Percentiles rank a stretch among this genome's conserved stretches.
phyloP scores from a whole-genome alignment of 2,113 vertebrate genomes.

The Python bivittatus region DNA sequence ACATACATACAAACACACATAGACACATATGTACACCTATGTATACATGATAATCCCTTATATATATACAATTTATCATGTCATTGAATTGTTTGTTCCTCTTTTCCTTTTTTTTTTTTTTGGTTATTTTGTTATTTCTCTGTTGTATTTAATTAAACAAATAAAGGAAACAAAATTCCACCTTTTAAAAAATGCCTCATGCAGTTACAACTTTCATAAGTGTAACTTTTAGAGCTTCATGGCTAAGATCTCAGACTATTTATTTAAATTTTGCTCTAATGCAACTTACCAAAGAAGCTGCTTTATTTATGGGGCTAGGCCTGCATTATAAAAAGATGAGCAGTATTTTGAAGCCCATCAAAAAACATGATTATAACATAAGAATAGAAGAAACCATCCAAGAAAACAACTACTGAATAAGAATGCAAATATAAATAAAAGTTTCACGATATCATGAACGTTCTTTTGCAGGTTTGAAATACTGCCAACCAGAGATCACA shows the following conservation, averaged over 20 bases:
- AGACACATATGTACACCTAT: not conserved
- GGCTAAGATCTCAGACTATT: not conserved
- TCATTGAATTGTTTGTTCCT: not conserved
- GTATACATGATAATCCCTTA: not conserved
- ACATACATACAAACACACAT: too few species aligned
- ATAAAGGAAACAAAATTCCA: not conserved
- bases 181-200: not conserved
- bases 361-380: not conserved
- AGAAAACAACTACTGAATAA: not conserved
- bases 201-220: too few species aligned
- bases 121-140: not conserved
- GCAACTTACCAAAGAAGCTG: not conserved
- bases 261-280: not conserved
- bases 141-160: not conserved
- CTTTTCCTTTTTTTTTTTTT: not conserved
- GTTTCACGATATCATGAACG: not conserved
- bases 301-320: not conserved
- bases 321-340: not conserved
- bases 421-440: slow-evolving; percentile 27
- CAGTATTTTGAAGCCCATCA: too few species aligned
- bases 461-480: slow-evolving; percentile 23
- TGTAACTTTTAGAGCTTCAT: not conserved
- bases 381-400: not conserved
- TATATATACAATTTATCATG: not conserved
- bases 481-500: not conserved